Conservation (phyloP, 2,113 vertebrate genomes). For the Datnioides undecimradiatus region DNA sequence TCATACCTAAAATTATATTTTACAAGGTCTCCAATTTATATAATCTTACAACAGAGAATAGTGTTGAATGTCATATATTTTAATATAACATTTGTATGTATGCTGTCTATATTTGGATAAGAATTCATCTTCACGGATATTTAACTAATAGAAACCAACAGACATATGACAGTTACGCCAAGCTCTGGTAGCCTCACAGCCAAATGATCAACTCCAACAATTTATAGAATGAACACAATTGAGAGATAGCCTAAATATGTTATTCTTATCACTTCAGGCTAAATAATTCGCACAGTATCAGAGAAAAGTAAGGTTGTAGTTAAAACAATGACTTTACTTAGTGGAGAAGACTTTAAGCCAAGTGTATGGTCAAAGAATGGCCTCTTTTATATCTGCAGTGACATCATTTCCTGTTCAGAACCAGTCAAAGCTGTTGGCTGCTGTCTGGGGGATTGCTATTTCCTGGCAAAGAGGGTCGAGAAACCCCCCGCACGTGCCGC, state of each 20-base stretch:
- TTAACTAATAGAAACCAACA: no score
- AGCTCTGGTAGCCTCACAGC: background rate
- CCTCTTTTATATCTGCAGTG: background rate
- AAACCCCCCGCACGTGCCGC: slow-evolving; percentile 38
- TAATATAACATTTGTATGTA: background rate
- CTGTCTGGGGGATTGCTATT: background rate
- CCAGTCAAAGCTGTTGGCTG: background rate
- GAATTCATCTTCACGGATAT: background rate
- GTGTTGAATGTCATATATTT: no score
- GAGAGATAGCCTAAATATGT: background rate
- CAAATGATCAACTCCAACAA: background rate
- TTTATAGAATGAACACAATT: background rate
- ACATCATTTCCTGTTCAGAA: slow-evolving; percentile 14
- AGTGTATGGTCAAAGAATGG: fast-evolving
- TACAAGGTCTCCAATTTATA: no score
- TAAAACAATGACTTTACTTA: background rate
- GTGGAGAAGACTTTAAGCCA: fast-evolving
- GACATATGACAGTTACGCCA: no score
- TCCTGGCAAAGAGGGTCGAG: slow-evolving; percentile 7
- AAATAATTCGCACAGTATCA: background rate
- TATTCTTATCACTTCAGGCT: background rate
- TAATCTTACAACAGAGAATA: no score
- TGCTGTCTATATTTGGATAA: background rate
- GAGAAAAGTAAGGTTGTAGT: no score
- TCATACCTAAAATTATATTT: no score